Evolutionary conservation across 2,797 vertebrate genomes (phyloP).

Genomic region (Psittacula echo): DNA sequence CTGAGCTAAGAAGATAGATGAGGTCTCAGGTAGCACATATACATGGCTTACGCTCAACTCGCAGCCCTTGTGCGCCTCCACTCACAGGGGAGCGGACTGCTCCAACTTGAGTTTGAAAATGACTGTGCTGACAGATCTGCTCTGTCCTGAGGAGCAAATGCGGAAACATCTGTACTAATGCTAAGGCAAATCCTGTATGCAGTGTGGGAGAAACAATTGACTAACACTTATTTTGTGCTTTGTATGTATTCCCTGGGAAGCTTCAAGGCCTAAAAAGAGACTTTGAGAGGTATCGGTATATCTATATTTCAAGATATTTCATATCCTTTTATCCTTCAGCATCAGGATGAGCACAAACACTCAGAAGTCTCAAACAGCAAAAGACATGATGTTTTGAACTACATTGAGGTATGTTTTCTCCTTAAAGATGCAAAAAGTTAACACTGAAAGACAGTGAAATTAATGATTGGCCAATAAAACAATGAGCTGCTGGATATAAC

Average conservation of each 20-base stretch:
- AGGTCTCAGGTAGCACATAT: background rate
- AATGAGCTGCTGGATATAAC: background rate
- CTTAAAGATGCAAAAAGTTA: background rate
- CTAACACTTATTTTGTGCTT: constrained; percentile 36
- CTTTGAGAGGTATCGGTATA: background rate
- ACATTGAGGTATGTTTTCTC: background rate
- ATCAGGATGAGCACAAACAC: background rate
- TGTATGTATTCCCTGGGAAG: background rate
- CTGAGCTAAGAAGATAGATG: background rate
- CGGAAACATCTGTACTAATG: background rate
- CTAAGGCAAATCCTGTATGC: background rate
- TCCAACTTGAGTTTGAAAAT: background rate
- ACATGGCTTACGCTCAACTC: background rate
- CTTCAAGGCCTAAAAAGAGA: background rate
- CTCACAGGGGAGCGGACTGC: background rate
- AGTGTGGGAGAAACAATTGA: background rate
- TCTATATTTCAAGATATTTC: background rate
- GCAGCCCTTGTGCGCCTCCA: background rate
- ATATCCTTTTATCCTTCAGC: background rate
- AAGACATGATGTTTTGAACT: background rate
- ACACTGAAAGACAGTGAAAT: background rate
- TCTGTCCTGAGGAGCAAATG: background rate
- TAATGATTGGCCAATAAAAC: background rate
- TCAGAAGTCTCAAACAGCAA: background rate
- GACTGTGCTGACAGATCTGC: too few relatives aligned